Base-by-base conservation (phyloP, 2,113 vertebrate genomes). In the Halcyon senegalensis region DNA sequence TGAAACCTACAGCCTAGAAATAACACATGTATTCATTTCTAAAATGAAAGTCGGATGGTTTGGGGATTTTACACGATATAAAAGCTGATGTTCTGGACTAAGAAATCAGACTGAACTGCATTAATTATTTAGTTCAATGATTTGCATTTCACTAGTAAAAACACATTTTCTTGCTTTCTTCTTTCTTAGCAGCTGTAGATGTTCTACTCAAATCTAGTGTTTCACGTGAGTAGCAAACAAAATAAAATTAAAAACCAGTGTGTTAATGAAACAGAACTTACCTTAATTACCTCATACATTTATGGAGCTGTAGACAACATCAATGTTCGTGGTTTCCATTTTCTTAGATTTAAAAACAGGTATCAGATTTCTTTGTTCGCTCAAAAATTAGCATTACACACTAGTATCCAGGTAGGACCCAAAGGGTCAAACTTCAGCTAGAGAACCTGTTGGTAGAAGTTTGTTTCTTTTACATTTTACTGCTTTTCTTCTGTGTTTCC, bases 121-220 rank as follows among this genome's bases (percentile, higher is more conserved):
- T 95, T 89, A 92, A 75, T 87, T 87, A 68, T 84, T 83, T 77
- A 96, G 90, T 41, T 78, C 48, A 48, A 66, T 74, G 35, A 72
- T 91, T 94, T 96, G 14, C 44, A 89, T 94, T 92, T 89, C 82
- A 63, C 28, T 85, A 31, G 39, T 41, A 13, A 91, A 94, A 95
- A 70, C 43, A 56, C 14, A 6, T 60, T 48, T 3, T 55, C 44
- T 84, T 4, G 2, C 63, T 91, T 90, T 86, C 33, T 72, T 96
- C 77, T 67, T 12, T 93, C 28, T 88, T 85, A 90, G 46, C 44
- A 93, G 86, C 28, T 78, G 20, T 77, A 90, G 72, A 82, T 90
- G 51, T 82, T 96, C 53, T 76, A 80, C 30, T 50, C 58, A 95
- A 74, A 87, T n/a, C 27, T 84, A 86, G 43, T 81, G 60, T 64